These are phyloP conservation scores for Pachyuromys duprasi DNA, from an alignment of 2,797 vertebrate genomes.

Conservation along the genomic window DNA sequence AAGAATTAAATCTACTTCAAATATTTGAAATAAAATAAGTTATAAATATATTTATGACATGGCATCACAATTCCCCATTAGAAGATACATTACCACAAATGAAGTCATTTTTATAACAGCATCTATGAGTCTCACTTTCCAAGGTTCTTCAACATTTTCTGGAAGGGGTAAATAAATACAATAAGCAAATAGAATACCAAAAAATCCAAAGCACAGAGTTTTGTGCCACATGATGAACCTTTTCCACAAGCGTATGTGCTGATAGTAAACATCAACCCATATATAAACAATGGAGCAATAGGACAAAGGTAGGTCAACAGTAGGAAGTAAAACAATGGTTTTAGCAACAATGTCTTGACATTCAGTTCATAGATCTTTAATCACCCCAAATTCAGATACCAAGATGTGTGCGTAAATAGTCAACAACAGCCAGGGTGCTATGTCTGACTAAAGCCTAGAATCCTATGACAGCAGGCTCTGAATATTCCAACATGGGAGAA, in stretches of 20 bases:
- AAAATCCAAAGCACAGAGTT: slow-evolving; percentile 85
- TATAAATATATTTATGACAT: background rate
- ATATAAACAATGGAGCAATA: background rate
- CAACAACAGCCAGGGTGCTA: no score
- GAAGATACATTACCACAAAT: background rate
- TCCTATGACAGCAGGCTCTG: no score
- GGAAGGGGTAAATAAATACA: slow-evolving; percentile 91
- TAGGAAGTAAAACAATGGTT: no score
- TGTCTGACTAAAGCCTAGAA: no score
- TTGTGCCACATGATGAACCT: slow-evolving; percentile 88
- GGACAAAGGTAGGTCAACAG: background rate
- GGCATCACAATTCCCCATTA: background rate
- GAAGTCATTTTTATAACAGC: background rate
- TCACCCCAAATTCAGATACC: background rate
- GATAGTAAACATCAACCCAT: background rate
- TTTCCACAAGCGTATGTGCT: background rate
- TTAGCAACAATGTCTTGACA: background rate
- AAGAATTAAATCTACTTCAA: background rate
- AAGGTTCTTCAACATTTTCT: slow-evolving; percentile 86
- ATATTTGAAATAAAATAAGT: background rate
- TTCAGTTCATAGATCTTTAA: background rate
- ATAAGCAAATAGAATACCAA: slow-evolving; percentile 88
- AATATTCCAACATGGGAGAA: no score
- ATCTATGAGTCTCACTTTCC: slow-evolving; percentile 53
- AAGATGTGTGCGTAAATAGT: no score